Conservation (phyloP, 92 coral and sea anemone species). For the Umimayanthus chanpuru region DNA sequence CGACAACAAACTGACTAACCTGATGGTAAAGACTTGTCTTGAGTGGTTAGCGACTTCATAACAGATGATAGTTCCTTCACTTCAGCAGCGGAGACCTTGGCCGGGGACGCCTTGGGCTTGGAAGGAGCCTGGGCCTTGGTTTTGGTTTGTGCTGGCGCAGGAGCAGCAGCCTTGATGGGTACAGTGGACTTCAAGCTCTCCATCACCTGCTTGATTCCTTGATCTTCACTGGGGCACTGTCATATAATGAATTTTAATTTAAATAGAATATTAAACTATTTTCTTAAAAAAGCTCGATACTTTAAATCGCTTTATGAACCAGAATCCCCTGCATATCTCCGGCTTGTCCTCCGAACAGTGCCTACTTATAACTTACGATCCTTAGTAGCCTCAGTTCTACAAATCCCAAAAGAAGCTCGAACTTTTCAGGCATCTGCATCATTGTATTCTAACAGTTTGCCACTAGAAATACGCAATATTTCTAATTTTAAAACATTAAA, state of each 20-base stretch:
- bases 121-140: conserved; percentile 1
- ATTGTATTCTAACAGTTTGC: too few species aligned
- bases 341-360: too few species aligned
- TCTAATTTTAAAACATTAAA: too few species aligned
- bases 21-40: conserved; percentile 45
- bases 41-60: conserved; percentile 29
- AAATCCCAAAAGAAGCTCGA: too few species aligned
- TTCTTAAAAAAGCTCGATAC: too few species aligned
- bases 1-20: conserved; percentile 9
- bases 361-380: too few species aligned
- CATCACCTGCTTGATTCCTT: conserved; percentile 41
- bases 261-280: background rate
- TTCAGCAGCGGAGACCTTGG: conserved; percentile 26
- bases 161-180: conserved; percentile 12
- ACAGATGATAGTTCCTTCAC: conserved; percentile 46
- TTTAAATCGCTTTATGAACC: too few species aligned
- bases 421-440: too few species aligned
- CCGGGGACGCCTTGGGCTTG: conserved; percentile 20
- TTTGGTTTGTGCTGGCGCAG: background rate
- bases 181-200: conserved; percentile 40
- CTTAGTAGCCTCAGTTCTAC: too few species aligned
- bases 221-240: conserved; percentile 37
- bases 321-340: too few species aligned
- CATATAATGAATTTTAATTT: background rate
- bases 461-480: too few species aligned